Evolutionary conservation across 2,888 invertebrate species (phyloP).

Genomic region (Cinara cedri): DNA sequence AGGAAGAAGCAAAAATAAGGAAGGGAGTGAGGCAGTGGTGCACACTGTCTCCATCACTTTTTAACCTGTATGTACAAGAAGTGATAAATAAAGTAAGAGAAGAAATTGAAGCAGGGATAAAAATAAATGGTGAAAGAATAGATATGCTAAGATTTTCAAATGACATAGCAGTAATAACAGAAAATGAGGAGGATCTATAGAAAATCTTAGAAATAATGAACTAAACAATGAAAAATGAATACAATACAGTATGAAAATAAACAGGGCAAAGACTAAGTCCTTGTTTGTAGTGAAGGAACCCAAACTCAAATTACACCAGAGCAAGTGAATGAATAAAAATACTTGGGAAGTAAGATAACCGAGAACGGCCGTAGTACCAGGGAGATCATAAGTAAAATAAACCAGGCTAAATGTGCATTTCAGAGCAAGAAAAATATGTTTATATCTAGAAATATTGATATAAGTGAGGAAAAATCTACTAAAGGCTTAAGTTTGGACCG

Average conservation of each 20-base stretch:
- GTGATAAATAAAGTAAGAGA: no score
- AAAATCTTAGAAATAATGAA: background rate
- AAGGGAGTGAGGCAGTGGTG: no score
- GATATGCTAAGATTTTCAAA: background rate
- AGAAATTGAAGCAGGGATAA: background rate
- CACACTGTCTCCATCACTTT: no score
- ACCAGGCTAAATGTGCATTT: conserved; percentile 13
- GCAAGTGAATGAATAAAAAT: conserved; percentile 22
- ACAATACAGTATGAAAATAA: background rate
- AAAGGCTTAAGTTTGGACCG: conserved; percentile 1
- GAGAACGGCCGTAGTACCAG: background rate
- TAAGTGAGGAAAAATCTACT: background rate
- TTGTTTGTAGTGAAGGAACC: conserved; percentile 12
- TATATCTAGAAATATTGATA: conserved; percentile 5
- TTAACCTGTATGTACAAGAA: no score
- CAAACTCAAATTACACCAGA: conserved; percentile 5
- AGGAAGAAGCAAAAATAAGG: no score
- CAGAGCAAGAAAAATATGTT: conserved; percentile 17
- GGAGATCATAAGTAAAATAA: conserved; percentile 10
- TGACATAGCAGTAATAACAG: conserved; percentile 9
- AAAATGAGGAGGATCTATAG: background rate
- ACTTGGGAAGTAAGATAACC: conserved; percentile 16
- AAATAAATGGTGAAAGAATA: background rate
- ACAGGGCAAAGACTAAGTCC: conserved; percentile 6
- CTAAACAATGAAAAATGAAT: background rate